phyloP scores from a whole-genome alignment of 1,140 invertebrate genomes.

The Lutraria rhynchaena region DNA sequence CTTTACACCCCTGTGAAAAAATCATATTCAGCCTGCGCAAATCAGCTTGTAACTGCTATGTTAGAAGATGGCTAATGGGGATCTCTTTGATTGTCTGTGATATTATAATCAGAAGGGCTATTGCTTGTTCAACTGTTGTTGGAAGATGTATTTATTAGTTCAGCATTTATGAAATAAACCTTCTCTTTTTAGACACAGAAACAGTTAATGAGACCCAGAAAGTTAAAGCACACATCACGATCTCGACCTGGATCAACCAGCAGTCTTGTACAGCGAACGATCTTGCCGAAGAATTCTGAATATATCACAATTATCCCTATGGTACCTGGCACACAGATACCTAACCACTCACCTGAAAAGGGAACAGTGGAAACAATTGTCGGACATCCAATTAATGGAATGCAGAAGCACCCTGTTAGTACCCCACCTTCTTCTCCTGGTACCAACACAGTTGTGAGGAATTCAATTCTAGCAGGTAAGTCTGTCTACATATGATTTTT shows the following conservation, averaged over 20 bases:
- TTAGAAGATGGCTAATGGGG: too few relatives aligned
- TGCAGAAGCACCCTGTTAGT: slow-evolving; percentile 28
- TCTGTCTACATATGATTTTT: too few relatives aligned
- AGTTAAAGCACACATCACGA: slow-evolving; percentile 35
- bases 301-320: slow-evolving; percentile 51
- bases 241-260: slow-evolving; percentile 11
- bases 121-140: too few relatives aligned
- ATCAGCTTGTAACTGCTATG: too few relatives aligned
- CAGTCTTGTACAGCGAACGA: slow-evolving; percentile 42
- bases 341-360: slow-evolving; percentile 9
- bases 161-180: too few relatives aligned
- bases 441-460: background rate
- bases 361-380: slow-evolving; percentile 40
- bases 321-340: slow-evolving; percentile 38
- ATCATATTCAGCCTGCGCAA: too few relatives aligned
- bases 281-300: slow-evolving; percentile 54
- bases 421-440: background rate
- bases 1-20: too few relatives aligned
- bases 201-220: slow-evolving; percentile 47
- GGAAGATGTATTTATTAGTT: too few relatives aligned
- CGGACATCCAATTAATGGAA: slow-evolving; percentile 52
- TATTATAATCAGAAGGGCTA: too few relatives aligned
- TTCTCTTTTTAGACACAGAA: slow-evolving; percentile 45
- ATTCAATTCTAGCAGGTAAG: slow-evolving; percentile 15
- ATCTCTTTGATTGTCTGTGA: too few relatives aligned